Evolutionary conservation across 2,888 invertebrate genomes (phyloP).

Genomic region (Nebria salina): DNA sequence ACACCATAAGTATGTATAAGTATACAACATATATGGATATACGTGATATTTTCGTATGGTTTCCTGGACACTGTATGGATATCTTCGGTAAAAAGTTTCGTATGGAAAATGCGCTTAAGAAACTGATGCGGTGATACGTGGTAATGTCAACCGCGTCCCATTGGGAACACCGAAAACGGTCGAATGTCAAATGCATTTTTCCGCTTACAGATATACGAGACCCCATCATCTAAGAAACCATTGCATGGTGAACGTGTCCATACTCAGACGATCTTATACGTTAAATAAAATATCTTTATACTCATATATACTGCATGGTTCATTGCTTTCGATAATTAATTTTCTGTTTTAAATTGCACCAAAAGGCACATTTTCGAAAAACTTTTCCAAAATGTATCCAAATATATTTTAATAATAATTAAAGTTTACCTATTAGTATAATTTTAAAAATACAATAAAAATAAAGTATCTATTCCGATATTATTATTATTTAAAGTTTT

Average conservation of each 20-base stretch:
- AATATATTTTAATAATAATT: too few relatives aligned
- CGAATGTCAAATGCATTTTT: constrained; percentile 44
- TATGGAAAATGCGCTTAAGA: not conserved
- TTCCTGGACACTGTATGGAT: not conserved
- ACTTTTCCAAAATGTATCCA: too few relatives aligned
- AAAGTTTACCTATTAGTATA: too few relatives aligned
- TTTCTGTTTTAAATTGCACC: too few relatives aligned
- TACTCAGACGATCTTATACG: not conserved
- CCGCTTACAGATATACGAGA: constrained; percentile 20
- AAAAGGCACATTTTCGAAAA: too few relatives aligned
- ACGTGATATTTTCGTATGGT: constrained; percentile 8
- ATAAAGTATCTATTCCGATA: too few relatives aligned
- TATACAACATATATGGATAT: not conserved
- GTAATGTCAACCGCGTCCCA: constrained; percentile 26
- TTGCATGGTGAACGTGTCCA: not conserved
- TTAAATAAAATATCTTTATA: not conserved
- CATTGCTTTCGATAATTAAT: too few relatives aligned
- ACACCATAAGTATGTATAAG: not conserved
- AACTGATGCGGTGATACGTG: constrained; percentile 33
- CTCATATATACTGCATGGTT: too few relatives aligned
- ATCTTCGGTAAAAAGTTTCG: constrained; percentile 6
- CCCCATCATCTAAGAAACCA: not conserved
- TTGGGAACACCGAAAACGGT: constrained; percentile 39
- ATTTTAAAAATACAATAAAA: too few relatives aligned
- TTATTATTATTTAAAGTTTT: too few relatives aligned